These are phyloP conservation scores for Delichon dasypus DNA, from an alignment of 2,797 vertebrate genomes.

Conservation along the genomic window DNA sequence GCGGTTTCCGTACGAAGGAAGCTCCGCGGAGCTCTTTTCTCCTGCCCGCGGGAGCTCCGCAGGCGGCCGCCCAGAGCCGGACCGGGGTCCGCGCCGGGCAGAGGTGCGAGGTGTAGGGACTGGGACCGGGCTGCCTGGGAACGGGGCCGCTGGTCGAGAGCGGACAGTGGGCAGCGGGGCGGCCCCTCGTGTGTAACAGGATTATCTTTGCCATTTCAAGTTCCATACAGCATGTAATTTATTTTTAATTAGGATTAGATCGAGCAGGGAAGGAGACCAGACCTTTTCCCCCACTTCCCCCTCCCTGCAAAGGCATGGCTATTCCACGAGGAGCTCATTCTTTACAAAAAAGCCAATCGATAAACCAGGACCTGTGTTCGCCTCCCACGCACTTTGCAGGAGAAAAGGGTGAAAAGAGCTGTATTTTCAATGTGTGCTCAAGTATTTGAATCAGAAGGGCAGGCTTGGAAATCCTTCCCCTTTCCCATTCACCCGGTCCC, in stretches of 20 bases:
- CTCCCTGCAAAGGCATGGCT: slow-evolving; percentile 39
- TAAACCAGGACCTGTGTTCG: not conserved
- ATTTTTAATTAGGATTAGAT: slow-evolving; percentile 89
- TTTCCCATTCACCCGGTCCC: not conserved
- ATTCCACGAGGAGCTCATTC: slow-evolving; percentile 35
- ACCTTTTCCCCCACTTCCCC: not conserved
- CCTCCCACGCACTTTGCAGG: not conserved
- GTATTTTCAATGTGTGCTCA: slow-evolving; percentile 6
- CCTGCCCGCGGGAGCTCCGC: not conserved
- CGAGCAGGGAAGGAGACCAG: slow-evolving; percentile 66
- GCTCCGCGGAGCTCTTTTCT: not conserved
- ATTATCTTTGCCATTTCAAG: slow-evolving; percentile 84
- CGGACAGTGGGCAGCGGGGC: slow-evolving; percentile 79
- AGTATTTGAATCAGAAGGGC: slow-evolving; percentile 6
- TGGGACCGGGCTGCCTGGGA: not conserved
- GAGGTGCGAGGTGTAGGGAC: not conserved
- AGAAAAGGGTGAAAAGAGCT: not conserved
- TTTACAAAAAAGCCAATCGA: slow-evolving; percentile 1
- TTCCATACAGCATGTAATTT: slow-evolving; percentile 85
- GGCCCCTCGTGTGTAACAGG: slow-evolving; percentile 73
- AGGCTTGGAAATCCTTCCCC: not conserved
- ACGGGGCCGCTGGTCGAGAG: slow-evolving; percentile 59
- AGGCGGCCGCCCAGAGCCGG: not conserved
- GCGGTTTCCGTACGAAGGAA: not conserved
- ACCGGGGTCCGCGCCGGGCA: too few relatives aligned